Evolutionary conservation across 2,113 vertebrate species (phyloP).

Genomic region (Aleadryas rufinucha): DNA sequence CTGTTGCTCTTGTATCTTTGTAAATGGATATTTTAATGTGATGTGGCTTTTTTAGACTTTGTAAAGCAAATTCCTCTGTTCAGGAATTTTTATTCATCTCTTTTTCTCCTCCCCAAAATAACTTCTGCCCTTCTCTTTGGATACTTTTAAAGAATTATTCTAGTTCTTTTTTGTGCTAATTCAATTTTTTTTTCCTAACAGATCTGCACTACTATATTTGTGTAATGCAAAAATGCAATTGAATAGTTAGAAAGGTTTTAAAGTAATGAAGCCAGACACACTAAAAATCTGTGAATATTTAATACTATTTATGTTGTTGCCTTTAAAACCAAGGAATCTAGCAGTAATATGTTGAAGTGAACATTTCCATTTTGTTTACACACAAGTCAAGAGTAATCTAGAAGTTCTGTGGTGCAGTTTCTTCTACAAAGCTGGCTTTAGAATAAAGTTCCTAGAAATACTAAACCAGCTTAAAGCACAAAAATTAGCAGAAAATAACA

Average conservation of each 20-base stretch:
- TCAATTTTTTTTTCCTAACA: neutral
- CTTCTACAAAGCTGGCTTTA: constrained; percentile 45
- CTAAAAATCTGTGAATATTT: neutral
- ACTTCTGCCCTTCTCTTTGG: neutral
- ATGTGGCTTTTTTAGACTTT: neutral
- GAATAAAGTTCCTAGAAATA: constrained; percentile 47
- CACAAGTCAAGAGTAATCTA: neutral
- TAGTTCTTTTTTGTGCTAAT: neutral
- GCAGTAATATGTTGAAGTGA: neutral
- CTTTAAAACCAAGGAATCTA: neutral
- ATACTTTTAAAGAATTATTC: neutral
- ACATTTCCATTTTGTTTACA: neutral
- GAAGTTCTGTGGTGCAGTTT: neutral
- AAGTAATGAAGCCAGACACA: neutral
- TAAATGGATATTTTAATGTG: neutral
- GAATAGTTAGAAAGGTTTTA: neutral
- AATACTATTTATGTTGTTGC: neutral
- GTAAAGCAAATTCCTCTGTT: neutral
- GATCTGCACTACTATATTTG: neutral
- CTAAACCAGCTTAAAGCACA: constrained; percentile 58
- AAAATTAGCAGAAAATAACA: constrained; percentile 65
- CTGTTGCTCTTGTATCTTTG: neutral
- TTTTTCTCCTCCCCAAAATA: neutral
- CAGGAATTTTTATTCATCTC: neutral
- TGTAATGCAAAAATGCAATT: neutral